Base-by-base conservation (phyloP, 2,113 vertebrate genomes). In the Oreochromis niloticus region DNA sequence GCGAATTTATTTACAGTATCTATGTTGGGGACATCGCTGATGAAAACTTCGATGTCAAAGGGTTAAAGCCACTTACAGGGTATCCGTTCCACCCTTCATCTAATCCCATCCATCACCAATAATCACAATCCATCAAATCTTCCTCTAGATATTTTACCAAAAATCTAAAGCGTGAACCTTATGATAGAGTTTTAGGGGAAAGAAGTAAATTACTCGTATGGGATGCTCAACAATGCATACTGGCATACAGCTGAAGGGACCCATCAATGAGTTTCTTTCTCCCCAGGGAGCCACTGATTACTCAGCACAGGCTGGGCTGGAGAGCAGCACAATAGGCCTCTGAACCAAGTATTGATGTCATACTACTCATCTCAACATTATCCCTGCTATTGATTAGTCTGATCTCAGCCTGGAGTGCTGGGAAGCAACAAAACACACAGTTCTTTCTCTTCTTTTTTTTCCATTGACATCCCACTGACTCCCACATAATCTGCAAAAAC, bases 301-400 rank as follows among this genome's bases (percentile, higher is more conserved):
- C 93, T 94, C 90, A 92, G 94, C 91, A 91, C 87, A 85, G 86
- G 34, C 75, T 24, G n/a, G 66, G 34, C 19, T 30, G 78, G 30
- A 79, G 39, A 82, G 84, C 59, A 57, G 87, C 90, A 94, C 93
- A 95, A 91, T 91, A 83, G 80, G 86, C 87, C 34, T 89, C 82
- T 81, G 91, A 24, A 89, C 80, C 94, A 85, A 86, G 91, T 94
- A 91, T 88, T 94, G 95, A 96, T 94, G 87, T 95, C 90, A 92
- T 92, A 84, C 63, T 81, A 78, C 91, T 92, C 94, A 92, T 92
- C 94, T 87, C 90, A 93, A 89, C 87, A 48, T 91, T 91, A 93
- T 88, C 88, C 89, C 85, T 90, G 85, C 86, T 94, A 94, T 93
- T 93, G 92, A 95, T 83, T 95, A 91, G 84, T 95, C 95, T 91